Evolutionary conservation across 2,113 vertebrate genomes (phyloP), one percentile per base, ranked within the genome.

Genomic region (Sander vitreus): DNA sequence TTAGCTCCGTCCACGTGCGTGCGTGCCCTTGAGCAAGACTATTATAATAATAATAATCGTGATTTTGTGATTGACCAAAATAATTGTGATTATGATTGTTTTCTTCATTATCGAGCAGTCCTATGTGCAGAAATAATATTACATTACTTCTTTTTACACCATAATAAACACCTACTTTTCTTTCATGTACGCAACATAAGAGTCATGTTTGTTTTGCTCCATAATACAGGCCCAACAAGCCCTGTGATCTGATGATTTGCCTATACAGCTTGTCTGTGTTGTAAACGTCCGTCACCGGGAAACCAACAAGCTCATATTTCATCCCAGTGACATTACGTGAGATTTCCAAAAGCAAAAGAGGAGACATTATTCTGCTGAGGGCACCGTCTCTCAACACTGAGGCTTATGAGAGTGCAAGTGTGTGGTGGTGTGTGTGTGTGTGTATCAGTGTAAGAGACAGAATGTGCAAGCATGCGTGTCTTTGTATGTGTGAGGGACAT

Each of bases 341-440:
- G 68, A 77, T 88, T 80, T 85, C 86, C 87, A 90, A 87, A 87
- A 80, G 84, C 83, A 87, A 90, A 86, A 80, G 80, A 87, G 81
- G 78, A 87, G 89, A 86, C 83, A 72, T 84, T 84, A 91, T 90
- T 79, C 87, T 60, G 80, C 84, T 65, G 74, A 86, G 85, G 54
- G 69, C 57, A 30, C 25, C 23, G 23, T 92, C 91, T 87, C 84
- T 94, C 93, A 93, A 70, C 94, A 74, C 81, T 13, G 71, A 25
- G 63, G 77, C 85, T 92, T 71, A 92, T 85, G 78, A 90, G 81
- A 73, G 76, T 2, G 30, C 23, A 53, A 69, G 76, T 73, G 89
- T 87, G 80, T 75, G 84, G 82, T 23, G 19, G 30, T 60, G 58
- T 36, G 58, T 19, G 58, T 36, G 58, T 19, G 27, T 18, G 70